phyloP scores from a whole-genome alignment of 2,113 vertebrate genomes.

The Xenopus laevis region DNA sequence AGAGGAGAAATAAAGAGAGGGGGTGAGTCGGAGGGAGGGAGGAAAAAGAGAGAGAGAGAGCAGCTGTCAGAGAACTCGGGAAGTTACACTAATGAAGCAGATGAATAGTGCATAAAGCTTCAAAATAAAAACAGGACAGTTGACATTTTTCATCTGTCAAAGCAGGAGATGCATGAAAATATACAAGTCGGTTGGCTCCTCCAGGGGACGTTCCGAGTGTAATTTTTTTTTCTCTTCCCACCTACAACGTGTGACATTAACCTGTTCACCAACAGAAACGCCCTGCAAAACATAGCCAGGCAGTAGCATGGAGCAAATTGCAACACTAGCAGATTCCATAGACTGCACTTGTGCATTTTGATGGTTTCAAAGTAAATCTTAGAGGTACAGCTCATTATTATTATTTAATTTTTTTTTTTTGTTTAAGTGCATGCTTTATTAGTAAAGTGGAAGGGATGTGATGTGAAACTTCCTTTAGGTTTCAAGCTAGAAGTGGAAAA shows the following conservation, averaged over 20 bases:
- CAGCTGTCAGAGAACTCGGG: slow-evolving; percentile 97
- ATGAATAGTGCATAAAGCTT: slow-evolving; percentile 99
- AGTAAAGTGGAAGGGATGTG: no score
- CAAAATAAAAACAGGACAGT: slow-evolving; percentile 99
- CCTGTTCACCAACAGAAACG: slow-evolving; percentile 22
- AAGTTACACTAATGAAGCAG: slow-evolving; percentile 99
- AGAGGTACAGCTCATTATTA: no score
- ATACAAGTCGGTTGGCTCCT: slow-evolving; percentile 96
- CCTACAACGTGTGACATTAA: slow-evolving; percentile 24
- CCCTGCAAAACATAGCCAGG: slow-evolving; percentile 19
- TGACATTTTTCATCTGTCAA: slow-evolving; percentile 99
- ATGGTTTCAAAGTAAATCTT: no score
- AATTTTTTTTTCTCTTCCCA: slow-evolving; percentile 48
- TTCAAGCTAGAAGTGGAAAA: no score
- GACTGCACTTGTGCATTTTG: no score
- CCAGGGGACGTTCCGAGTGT: slow-evolving; percentile 72
- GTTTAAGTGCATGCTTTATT: no score
- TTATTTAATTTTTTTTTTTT: no score
- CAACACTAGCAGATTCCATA: neutral
- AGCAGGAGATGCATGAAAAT: slow-evolving; percentile 99
- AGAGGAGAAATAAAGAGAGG: slow-evolving; percentile 63
- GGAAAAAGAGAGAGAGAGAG: slow-evolving; percentile 76
- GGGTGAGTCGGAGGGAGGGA: neutral
- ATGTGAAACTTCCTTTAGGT: no score
- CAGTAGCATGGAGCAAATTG: slow-evolving; percentile 7